Base-by-base conservation (phyloP, 2,888 invertebrate genomes). In the Heterodera filipjevi region DNA sequence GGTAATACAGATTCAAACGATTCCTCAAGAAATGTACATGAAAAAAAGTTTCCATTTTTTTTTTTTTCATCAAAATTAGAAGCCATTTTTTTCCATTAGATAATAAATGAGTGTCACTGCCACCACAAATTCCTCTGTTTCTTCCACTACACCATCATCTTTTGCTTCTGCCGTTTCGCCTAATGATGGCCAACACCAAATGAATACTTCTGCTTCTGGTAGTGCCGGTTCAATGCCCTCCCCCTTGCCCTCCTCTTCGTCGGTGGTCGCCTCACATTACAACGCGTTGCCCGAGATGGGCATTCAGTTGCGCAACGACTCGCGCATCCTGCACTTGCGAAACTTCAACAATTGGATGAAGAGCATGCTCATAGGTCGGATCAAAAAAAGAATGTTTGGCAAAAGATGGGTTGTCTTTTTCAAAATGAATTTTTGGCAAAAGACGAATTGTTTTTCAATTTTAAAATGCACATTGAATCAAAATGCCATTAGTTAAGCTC, bases 341-440 rank as follows among this genome's bases (percentile, higher is more conserved):
- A 99, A 97, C 90, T 96, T 98, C 89, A 99, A 99, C 90, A 99
- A 99, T 90, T 99, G 98, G 98, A 93, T 96, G 22, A 99, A 99
- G 91, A 95, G 95, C 90, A 94, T 95, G 91, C 91, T 96, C 0
- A 97, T 99, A 86, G 93, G 94, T 92, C 93, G 94, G 90, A n/a
- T n/a, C n/a, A n/a, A n/a, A n/a, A n/a, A n/a, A n/a, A n/a, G n/a
- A n/a, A n/a, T 39, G 2, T 39, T 39, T 39, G 39, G 39, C 39
- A 39, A 6, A 39, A 6, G 12, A 39, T 39, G 39, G 12, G 39
- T 10, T 6, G 6, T 39, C 6, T 39, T 39, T 39, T 39, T 6
- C 39, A 12, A 0, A 10, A 12, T 39, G 39, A 6, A 39, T 6
- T 10, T 39, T 10, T 39, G 39, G 39, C 39, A 39, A 39, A 39